Conservation (phyloP, 2,113 vertebrate species). For the Marmota monax region DNA sequence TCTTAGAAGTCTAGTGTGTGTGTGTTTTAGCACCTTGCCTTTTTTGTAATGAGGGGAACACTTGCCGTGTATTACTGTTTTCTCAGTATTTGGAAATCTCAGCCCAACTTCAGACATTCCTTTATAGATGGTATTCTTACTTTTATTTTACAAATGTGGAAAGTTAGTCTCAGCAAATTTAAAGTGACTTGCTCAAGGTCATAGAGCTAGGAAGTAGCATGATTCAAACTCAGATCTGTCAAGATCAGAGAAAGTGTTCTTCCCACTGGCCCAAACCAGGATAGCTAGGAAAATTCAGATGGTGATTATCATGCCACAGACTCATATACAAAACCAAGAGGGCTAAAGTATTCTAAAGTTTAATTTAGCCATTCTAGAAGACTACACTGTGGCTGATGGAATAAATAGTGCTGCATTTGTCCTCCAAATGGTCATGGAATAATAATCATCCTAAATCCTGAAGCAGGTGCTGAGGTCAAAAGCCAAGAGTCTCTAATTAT, state of each 20-base stretch:
- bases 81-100: neutral
- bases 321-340: neutral
- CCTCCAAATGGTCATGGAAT: slow-evolving; percentile 50
- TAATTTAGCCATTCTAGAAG: neutral
- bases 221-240: neutral
- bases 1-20: neutral
- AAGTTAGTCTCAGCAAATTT: slow-evolving; percentile 29
- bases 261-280: neutral
- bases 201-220: neutral
- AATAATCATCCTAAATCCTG: neutral
- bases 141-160: slow-evolving; percentile 15
- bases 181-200: neutral
- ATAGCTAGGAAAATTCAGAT: neutral
- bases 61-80: neutral
- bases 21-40: neutral
- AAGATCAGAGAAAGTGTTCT: neutral
- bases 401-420: neutral
- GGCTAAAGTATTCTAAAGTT: neutral
- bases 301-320: neutral
- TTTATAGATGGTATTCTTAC: neutral
- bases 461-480: slow-evolving; percentile 67
- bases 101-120: neutral
- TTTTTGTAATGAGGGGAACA: neutral
- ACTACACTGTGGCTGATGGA: neutral
- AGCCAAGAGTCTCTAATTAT: slow-evolving; percentile 60